Percentiles rank a stretch among this genome's conserved stretches.
Conservation (phyloP, 1,140 invertebrate species). For the Steinernema feltiae region DNA sequence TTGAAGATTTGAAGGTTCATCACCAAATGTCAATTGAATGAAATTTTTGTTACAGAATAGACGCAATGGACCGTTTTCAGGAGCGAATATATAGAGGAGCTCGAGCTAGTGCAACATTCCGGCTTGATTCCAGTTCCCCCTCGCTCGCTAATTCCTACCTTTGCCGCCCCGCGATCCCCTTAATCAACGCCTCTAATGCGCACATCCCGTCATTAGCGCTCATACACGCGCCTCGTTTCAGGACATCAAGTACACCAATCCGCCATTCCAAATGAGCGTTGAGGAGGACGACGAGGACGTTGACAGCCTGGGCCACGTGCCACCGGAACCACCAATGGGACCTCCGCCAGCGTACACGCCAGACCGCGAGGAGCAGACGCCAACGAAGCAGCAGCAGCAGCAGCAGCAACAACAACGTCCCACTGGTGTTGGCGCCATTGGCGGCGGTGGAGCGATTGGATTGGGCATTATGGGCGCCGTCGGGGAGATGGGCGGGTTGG, state of each 20-base stretch:
- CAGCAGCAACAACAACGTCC: no score
- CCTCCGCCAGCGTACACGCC: conserved; percentile 5
- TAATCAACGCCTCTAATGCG: neutral
- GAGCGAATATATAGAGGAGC: no score
- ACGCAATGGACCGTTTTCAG: no score
- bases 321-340: neutral
- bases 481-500: neutral
- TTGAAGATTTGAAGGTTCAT: no score
- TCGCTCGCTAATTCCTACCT: no score
- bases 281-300: neutral
- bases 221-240: neutral
- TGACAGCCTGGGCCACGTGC: neutral
- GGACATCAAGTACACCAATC: conserved; percentile 5
- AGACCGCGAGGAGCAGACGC: neutral
- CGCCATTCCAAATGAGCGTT: neutral
- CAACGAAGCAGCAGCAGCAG: neutral
- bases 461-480: neutral
- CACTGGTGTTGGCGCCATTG: neutral
- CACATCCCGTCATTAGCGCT: neutral
- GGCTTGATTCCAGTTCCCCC: no score
- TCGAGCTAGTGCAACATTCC: no score
- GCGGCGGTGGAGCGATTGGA: neutral
- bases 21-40: no score
- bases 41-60: no score
- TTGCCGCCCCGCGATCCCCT: no score